These are phyloP conservation scores for Smittia sp. DNA, from an alignment of 2,888 invertebrate genomes.

Conservation along the genomic window DNA sequence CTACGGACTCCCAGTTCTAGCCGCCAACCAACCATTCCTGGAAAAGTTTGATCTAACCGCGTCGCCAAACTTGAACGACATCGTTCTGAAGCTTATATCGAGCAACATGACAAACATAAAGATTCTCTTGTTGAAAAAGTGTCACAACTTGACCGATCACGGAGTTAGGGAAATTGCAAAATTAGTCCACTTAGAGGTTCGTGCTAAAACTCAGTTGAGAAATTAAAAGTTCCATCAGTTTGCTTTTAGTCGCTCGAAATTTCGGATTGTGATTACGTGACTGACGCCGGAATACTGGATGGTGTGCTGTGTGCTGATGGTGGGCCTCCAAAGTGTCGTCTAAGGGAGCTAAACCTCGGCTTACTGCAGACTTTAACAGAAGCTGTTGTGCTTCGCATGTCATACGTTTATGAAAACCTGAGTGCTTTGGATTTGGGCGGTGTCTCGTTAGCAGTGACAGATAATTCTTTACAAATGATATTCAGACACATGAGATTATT, in stretches of 20 bases:
- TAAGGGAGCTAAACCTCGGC: constrained; percentile 6
- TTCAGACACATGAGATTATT: constrained; percentile 31
- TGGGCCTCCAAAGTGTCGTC: neutral
- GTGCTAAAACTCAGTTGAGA: neutral
- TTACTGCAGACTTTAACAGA: constrained; percentile 19
- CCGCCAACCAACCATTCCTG: neutral
- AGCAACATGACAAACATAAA: constrained; percentile 12
- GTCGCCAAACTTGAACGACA: constrained; percentile 28
- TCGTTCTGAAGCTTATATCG: constrained; percentile 11
- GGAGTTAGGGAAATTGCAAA: constrained; percentile 24
- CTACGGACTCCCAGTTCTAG: constrained; percentile 28
- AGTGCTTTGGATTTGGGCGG: constrained; percentile 17
- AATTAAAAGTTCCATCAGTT: no score
- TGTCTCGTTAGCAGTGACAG: constrained; percentile 27
- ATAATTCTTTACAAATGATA: constrained; percentile 21
- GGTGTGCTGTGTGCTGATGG: constrained; percentile 27
- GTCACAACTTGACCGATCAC: constrained; percentile 35
- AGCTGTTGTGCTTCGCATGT: constrained; percentile 13
- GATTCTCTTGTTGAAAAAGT: constrained; percentile 29
- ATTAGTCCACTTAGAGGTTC: constrained; percentile 10
- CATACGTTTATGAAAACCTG: constrained; percentile 15
- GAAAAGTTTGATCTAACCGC: constrained; percentile 38
- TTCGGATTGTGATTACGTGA: constrained; percentile 36
- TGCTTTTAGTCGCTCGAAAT: constrained; percentile 28
- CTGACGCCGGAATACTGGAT: constrained; percentile 31